Conservation (phyloP, 1,140 invertebrate species). For the Aphaenogaster rudis region DNA sequence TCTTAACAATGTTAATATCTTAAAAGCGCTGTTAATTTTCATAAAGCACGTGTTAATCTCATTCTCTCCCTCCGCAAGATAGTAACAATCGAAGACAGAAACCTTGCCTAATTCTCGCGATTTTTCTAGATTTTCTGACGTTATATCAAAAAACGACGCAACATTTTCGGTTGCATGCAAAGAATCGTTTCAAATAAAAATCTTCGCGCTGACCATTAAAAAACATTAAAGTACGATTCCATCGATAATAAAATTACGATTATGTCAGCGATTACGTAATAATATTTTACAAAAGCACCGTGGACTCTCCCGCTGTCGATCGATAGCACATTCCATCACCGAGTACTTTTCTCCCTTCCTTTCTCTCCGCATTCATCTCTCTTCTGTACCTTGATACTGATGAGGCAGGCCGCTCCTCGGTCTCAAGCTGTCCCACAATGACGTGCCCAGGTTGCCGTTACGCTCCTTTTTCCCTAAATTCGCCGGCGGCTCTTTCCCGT, state of each 20-base stretch:
- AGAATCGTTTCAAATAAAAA: slow-evolving; percentile 19
- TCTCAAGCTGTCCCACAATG: slow-evolving; percentile 83
- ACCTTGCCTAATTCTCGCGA: background rate
- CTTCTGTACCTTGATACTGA: slow-evolving; percentile 85
- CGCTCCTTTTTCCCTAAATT: slow-evolving; percentile 76
- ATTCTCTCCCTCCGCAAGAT: background rate
- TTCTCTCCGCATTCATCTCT: slow-evolving; percentile 75
- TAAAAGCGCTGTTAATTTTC: slow-evolving; percentile 66
- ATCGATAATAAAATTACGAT: slow-evolving; percentile 34
- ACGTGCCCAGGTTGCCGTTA: slow-evolving; percentile 75
- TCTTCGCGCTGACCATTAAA: background rate
- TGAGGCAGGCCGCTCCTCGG: slow-evolving; percentile 82
- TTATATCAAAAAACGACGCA: background rate
- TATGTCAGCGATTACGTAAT: background rate
- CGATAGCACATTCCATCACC: slow-evolving; percentile 57
- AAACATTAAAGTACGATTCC: background rate
- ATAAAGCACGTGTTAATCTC: slow-evolving; percentile 65
- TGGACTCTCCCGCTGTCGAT: background rate
- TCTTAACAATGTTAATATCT: slow-evolving; percentile 33
- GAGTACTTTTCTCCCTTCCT: background rate
- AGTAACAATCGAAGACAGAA: slow-evolving; percentile 42
- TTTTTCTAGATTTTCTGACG: background rate
- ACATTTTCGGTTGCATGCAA: background rate
- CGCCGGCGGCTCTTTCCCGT: slow-evolving; percentile 74
- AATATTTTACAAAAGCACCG: slow-evolving; percentile 57